These are phyloP conservation scores for Bradypodion ventrale DNA, from an alignment of 2,797 vertebrate genomes.

Conservation along the genomic window DNA sequence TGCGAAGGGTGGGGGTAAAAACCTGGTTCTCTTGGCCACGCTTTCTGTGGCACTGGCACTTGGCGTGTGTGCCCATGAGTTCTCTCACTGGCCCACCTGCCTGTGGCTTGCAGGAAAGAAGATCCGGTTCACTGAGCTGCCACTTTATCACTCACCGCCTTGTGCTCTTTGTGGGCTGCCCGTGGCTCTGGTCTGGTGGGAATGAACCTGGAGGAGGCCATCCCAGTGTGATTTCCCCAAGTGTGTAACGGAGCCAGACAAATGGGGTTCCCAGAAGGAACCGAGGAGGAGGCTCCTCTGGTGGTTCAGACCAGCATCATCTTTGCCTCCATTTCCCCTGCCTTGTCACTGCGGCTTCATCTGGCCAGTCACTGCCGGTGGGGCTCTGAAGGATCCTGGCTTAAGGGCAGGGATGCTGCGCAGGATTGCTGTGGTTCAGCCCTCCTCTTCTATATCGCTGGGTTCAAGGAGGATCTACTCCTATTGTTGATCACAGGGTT, in stretches of 20 bases:
- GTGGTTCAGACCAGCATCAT: background rate
- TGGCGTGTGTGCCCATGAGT: background rate
- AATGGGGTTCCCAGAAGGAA: background rate
- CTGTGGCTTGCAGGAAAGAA: background rate
- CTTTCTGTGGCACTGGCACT: background rate
- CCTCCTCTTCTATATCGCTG: too few species aligned
- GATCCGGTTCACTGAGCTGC: background rate
- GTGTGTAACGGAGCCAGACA: too few species aligned
- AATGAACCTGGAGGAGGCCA: background rate
- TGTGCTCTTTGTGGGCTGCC: background rate
- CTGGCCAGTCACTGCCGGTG: too few species aligned
- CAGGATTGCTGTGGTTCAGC: background rate
- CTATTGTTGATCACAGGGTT: too few species aligned
- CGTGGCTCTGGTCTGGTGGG: background rate
- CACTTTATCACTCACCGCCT: background rate
- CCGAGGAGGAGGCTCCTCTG: background rate
- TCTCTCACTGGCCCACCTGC: too few species aligned
- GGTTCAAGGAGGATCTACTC: background rate
- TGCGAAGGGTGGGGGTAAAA: fast-evolving
- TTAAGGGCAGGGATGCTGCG: too few species aligned
- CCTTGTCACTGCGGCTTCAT: background rate
- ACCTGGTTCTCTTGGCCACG: fast-evolving
- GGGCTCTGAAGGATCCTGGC: background rate
- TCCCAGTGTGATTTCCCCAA: too few species aligned
- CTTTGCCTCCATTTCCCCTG: background rate